phyloP scores from a whole-genome alignment of 1,140 invertebrate species.

The Drosophila pruinosa region DNA sequence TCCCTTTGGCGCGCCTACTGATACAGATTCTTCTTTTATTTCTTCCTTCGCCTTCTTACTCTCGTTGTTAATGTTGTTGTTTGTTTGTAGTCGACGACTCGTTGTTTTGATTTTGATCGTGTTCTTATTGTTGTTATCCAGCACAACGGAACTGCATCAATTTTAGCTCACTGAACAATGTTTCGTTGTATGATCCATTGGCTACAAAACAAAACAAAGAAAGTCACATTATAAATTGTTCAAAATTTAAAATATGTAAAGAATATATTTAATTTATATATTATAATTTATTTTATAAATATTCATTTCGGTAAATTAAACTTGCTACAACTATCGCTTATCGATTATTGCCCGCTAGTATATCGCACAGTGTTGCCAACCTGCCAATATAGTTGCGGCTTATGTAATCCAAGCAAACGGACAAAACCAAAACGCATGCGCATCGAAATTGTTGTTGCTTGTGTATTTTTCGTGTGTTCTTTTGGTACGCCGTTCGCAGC shows the following conservation, averaged over 20 bases:
- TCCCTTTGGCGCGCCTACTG: conserved; percentile 14
- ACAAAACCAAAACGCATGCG: conserved; percentile 57
- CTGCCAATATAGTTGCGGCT: conserved; percentile 17
- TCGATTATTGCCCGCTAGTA: neutral
- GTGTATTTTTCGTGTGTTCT: conserved; percentile 38
- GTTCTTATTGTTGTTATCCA: conserved; percentile 34
- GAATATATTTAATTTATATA: neutral
- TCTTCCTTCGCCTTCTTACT: neutral
- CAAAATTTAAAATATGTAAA: neutral
- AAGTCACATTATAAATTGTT: conserved; percentile 24
- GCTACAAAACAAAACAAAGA: conserved; percentile 34
- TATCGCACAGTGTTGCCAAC: conserved; percentile 53
- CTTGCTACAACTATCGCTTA: neutral
- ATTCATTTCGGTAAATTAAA: neutral
- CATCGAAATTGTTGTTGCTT: conserved; percentile 26
- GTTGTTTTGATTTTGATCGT: conserved; percentile 18
- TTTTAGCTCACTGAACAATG: conserved; percentile 28
- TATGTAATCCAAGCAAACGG: conserved; percentile 50
- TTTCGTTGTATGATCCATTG: conserved; percentile 60
- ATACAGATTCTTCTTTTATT: conserved; percentile 4
- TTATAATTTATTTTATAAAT: neutral
- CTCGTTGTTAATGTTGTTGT: conserved; percentile 18
- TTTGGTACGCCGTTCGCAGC: conserved; percentile 49
- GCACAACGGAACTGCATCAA: conserved; percentile 44
- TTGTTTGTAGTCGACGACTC: conserved; percentile 29